A percentile compares a stretch with the other conserved stretches of the same genome.
Evolutionary conservation across 2,888 invertebrate genomes (phyloP).

Genomic region (Nebria brevicollis): DNA sequence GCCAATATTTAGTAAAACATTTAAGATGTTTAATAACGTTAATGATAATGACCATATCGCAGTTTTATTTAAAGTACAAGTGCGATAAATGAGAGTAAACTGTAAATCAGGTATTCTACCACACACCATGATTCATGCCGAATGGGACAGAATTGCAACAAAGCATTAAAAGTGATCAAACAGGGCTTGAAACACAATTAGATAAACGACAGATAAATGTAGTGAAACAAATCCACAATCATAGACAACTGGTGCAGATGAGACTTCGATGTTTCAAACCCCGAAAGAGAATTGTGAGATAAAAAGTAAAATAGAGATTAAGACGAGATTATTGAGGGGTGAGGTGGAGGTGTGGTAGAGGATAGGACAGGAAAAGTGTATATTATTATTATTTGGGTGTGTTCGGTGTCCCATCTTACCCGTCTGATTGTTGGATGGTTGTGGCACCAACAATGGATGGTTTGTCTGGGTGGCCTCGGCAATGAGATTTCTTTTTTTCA

Average conservation of each 20-base stretch:
- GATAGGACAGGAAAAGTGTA: constrained; percentile 46
- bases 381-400: constrained; percentile 51
- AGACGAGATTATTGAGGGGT: not conserved
- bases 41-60: not conserved
- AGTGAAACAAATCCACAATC: not conserved
- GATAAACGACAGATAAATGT: not conserved
- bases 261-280: constrained; percentile 30
- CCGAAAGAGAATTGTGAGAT: constrained; percentile 2
- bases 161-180: constrained; percentile 20
- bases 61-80: not conserved
- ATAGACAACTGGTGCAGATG: not conserved
- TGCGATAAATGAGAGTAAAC: not conserved
- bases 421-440: constrained; percentile 68
- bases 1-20: too few relatives aligned
- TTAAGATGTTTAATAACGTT: not conserved
- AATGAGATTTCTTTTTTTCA: constrained; percentile 64
- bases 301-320: constrained; percentile 12
- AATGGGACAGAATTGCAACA: constrained; percentile 30
- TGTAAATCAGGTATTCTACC: constrained; percentile 25
- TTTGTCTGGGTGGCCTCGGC: constrained; percentile 64
- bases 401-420: constrained; percentile 65
- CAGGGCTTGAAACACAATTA: constrained; percentile 28
- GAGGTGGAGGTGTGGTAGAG: constrained; percentile 17
- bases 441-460: constrained; percentile 61
- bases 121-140: constrained; percentile 47